Percentiles rank a stretch among this genome's conserved stretches.
Evolutionary conservation across 2,113 vertebrate genomes (phyloP).

Genomic region (Solea solea): DNA sequence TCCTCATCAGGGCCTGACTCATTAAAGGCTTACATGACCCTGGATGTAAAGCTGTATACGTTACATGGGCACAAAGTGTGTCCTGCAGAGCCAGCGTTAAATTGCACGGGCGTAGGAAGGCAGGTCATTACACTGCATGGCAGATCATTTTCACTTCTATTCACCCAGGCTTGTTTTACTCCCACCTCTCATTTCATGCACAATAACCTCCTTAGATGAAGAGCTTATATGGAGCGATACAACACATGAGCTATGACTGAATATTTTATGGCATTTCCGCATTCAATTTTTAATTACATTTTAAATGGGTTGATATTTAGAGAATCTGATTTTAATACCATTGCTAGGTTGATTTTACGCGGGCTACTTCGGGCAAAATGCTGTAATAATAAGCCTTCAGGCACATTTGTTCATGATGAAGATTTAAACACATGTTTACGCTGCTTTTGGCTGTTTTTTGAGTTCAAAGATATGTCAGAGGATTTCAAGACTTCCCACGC

Average conservation of each 20-base stretch:
- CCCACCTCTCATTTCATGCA: constrained; percentile 67
- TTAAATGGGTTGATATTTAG: constrained; percentile 49
- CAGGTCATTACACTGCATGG: constrained; percentile 45
- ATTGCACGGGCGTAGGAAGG: constrained; percentile 48
- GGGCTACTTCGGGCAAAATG: constrained; percentile 12
- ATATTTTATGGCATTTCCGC: constrained; percentile 46
- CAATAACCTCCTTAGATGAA: constrained; percentile 57
- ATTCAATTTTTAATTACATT: constrained; percentile 64
- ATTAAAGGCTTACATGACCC: constrained; percentile 55
- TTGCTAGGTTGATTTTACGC: constrained; percentile 28
- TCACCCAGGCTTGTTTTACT: constrained; percentile 59
- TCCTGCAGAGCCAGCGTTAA: constrained; percentile 45
- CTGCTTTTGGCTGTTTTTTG: constrained; percentile 36
- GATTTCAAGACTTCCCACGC: neutral
- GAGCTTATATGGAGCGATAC: constrained; percentile 28
- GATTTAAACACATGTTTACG: constrained; percentile 41
- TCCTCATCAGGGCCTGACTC: constrained; percentile 34
- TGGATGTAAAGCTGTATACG: constrained; percentile 27
- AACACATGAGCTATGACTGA: constrained; percentile 41
- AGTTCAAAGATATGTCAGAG: constrained; percentile 29
- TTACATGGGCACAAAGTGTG: constrained; percentile 36
- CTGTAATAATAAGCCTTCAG: no score
- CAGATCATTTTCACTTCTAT: constrained; percentile 56
- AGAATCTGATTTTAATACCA: constrained; percentile 7
- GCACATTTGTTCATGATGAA: constrained; percentile 24